Evolutionary conservation across 2,888 invertebrate genomes (phyloP), one percentile per base, ranked within the genome.

Genomic region (Nomada flava): DNA sequence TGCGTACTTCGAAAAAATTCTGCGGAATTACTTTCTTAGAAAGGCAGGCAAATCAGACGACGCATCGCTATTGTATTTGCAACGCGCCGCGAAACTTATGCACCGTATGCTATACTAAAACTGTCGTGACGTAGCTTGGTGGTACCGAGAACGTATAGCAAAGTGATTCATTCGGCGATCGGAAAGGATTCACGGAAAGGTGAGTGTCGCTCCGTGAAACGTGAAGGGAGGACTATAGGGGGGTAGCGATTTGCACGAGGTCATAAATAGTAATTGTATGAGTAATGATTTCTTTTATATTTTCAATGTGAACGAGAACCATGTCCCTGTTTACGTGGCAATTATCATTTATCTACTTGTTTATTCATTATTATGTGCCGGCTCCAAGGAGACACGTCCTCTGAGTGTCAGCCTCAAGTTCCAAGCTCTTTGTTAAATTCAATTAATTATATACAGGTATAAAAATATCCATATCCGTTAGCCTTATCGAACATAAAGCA

Each of bases 131-230:
- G 18, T 53, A 13, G 53, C 55, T 20, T 13, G 15, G 13, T 15
- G 23, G 15, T 26, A 67, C 52, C 62, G 18, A 62, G 62, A 75
- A 55, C 29, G 44, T 55, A 67, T 62, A 15, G 53, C 2, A 2
- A 62, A n/a, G 68, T 78, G 78, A 78, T 42, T 78, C 78, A 78
- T 42, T 75, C 55, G 76, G 52, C 64, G 53, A 60, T 73, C 53
- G 10, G 18, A 1, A n/a, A 63, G 42, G 62, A 74, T 75, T 78
- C 77, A 29, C 7, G 62, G 78, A 78, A 78, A 78, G 55, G 29
- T 67, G 77, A 74, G 62, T 42, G 60, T 60, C 18, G 53, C n/a
- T 62, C 62, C 10, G 73, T 23, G 18, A 73, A 47, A 73, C 29
- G 67, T 23, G 11, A 67, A 57, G 26, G 64, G 5, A 7, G n/a